These are phyloP conservation scores for Melanchra persicariae DNA, from an alignment of 2,888 invertebrate species.

Conservation along the genomic window DNA sequence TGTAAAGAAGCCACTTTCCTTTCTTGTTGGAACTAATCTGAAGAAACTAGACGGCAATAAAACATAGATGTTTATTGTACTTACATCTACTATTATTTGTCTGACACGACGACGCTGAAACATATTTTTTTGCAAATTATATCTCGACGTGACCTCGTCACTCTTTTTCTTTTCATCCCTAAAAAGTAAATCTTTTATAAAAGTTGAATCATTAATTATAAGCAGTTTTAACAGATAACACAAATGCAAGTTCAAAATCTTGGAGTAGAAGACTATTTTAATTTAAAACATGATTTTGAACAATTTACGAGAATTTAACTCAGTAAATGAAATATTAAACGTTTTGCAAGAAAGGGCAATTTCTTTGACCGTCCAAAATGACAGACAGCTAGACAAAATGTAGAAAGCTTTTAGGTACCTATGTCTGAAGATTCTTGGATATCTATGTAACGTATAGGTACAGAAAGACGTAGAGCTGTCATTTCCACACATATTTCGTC, in stretches of 20 bases:
- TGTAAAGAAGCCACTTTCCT: background rate
- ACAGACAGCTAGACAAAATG: slow-evolving; percentile 21
- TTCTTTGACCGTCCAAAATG: slow-evolving; percentile 37
- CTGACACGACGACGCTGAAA: background rate
- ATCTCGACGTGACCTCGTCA: slow-evolving; percentile 24
- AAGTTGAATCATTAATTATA: slow-evolving; percentile 44
- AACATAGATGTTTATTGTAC: slow-evolving; percentile 34
- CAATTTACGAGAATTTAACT: background rate
- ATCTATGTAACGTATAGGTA: background rate
- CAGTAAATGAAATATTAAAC: background rate
- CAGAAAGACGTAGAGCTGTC: slow-evolving; percentile 13
- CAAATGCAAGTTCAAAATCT: background rate
- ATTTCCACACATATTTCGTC: slow-evolving; percentile 6
- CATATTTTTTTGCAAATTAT: slow-evolving; percentile 16
- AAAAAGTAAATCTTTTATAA: slow-evolving; percentile 1
- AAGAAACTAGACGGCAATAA: slow-evolving; percentile 19
- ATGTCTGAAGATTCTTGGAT: background rate
- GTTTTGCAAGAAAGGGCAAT: background rate
- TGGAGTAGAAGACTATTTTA: background rate
- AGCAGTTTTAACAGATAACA: slow-evolving; percentile 18
- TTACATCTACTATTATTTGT: background rate
- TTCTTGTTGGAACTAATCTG: slow-evolving; percentile 35
- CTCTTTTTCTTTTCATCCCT: slow-evolving; percentile 1
- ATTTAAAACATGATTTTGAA: background rate
- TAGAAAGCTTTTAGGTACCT: background rate